Conservation (phyloP, 1,140 invertebrate species). For the Rhizoglyphus robini region DNA sequence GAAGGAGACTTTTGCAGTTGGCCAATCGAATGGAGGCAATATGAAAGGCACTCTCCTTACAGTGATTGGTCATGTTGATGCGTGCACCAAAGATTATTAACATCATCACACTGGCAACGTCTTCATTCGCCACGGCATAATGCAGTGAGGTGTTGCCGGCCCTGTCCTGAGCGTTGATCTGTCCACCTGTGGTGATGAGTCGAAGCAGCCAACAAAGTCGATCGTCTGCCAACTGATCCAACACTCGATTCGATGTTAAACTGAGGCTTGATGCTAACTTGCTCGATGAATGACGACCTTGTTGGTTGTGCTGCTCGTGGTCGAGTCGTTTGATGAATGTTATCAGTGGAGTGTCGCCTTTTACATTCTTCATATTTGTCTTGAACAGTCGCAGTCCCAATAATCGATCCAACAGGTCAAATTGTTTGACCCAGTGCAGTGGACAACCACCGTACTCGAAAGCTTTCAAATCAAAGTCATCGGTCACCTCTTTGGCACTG, state of each 20-base stretch:
- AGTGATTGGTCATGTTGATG: background rate
- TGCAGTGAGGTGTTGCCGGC: background rate
- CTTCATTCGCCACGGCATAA: background rate
- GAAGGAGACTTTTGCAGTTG: background rate
- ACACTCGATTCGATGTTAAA: background rate
- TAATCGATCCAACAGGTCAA: background rate
- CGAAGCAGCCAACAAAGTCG: slow-evolving; percentile 1
- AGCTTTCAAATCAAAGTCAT: background rate
- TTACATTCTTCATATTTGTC: background rate
- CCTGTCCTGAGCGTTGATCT: background rate
- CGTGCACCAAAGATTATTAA: slow-evolving; percentile 1
- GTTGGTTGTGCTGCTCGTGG: background rate
- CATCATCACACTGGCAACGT: background rate
- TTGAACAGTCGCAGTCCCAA: background rate
- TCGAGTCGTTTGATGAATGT: background rate
- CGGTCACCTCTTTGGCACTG: background rate
- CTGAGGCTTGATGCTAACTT: too few relatives aligned
- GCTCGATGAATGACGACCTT: background rate
- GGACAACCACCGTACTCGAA: background rate
- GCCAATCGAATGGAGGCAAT: background rate
- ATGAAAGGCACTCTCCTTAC: background rate
- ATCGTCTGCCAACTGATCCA: background rate
- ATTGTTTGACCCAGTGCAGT: background rate
- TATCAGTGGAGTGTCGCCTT: slow-evolving; percentile 13
- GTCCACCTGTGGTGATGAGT: background rate